Percentiles rank a stretch among this genome's conserved stretches.
phyloP scores from a whole-genome alignment of 2,113 vertebrate genomes.

The Phrynosoma blainvillii region DNA sequence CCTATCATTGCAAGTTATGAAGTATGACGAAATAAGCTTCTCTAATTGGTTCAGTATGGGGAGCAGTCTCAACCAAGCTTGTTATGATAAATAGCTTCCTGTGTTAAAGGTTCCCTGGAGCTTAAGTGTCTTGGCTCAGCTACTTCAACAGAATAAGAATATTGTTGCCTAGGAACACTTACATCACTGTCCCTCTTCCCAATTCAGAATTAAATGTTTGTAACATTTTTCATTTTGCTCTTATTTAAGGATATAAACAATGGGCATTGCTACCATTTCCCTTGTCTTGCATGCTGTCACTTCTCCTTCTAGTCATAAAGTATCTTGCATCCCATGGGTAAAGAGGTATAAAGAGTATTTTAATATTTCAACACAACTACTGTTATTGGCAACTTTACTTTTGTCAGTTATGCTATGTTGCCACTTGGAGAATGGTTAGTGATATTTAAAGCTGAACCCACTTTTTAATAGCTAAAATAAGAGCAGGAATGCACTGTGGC shows the following conservation, averaged over 20 bases:
- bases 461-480: constrained; percentile 51
- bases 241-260: constrained; percentile 56
- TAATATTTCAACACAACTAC: constrained; percentile 31
- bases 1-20: constrained; percentile 88
- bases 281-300: constrained; percentile 29
- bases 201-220: constrained; percentile 70
- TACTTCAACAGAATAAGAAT: constrained; percentile 77
- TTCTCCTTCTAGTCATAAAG: constrained; percentile 15
- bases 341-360: constrained; percentile 14
- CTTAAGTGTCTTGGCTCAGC: constrained; percentile 86
- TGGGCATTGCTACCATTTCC: constrained; percentile 13
- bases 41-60: constrained; percentile 93
- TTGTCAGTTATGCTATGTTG: neutral
- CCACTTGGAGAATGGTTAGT: constrained; percentile 38
- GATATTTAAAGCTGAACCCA: constrained; percentile 51
- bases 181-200: constrained; percentile 76
- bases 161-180: constrained; percentile 80
- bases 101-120: constrained; percentile 88
- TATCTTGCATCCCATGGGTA: rapidly evolving
- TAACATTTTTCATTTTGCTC: constrained; percentile 58
- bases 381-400: neutral
- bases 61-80: constrained; percentile 87
- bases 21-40: constrained; percentile 88
- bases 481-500: constrained; percentile 39
- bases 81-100: constrained; percentile 93